These are phyloP conservation scores for Gorsachius magnificus DNA, from an alignment of 2,797 vertebrate species.

Conservation along the genomic window DNA sequence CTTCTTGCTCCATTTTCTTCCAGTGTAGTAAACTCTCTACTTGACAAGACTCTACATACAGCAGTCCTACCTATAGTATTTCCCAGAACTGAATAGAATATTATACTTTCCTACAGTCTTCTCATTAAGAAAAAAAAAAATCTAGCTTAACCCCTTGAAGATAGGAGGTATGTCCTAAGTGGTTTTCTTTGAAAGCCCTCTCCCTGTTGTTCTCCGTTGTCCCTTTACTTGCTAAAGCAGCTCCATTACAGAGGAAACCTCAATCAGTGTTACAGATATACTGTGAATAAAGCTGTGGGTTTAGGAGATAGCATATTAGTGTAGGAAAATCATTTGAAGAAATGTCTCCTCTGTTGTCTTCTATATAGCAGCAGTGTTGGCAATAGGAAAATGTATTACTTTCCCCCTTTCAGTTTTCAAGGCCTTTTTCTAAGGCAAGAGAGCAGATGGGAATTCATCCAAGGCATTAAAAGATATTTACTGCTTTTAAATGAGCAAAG, in stretches of 20 bases:
- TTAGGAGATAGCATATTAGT: background rate
- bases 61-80: conserved; percentile 52
- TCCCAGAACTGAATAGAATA: conserved; percentile 39
- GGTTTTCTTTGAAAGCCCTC: background rate
- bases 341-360: background rate
- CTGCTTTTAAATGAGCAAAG: conserved; percentile 23
- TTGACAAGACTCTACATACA: conserved; percentile 49
- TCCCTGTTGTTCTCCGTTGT: background rate
- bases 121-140: background rate
- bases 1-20: conserved; percentile 66
- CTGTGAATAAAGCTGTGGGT: background rate
- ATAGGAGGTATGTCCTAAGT: background rate
- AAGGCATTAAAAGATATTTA: conserved; percentile 12
- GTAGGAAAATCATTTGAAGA: background rate
- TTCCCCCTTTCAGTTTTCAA: background rate
- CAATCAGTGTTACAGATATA: background rate
- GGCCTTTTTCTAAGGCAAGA: background rate
- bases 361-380: background rate
- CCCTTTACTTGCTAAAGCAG: background rate
- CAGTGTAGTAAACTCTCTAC: conserved; percentile 51
- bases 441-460: background rate
- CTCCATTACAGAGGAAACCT: background rate
- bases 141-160: background rate
- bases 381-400: background rate
- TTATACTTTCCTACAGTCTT: background rate